Percentiles rank a stretch among this genome's conserved stretches.
phyloP scores from a whole-genome alignment of 1,140 invertebrate species.

The Drosophila pectinifera region DNA sequence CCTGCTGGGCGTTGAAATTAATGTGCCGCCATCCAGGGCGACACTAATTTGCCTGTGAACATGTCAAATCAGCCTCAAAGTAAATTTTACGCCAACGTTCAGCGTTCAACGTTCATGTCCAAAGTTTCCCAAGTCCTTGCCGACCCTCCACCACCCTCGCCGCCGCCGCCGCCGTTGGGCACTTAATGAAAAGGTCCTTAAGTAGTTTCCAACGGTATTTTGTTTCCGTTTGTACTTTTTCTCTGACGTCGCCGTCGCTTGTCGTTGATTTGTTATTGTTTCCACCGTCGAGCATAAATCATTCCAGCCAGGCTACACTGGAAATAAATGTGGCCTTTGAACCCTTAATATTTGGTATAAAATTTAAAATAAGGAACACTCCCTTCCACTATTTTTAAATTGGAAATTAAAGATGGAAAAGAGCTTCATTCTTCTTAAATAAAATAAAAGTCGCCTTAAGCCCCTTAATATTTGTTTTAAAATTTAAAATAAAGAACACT shows the following conservation, averaged over 20 bases:
- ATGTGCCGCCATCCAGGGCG: constrained; percentile 71
- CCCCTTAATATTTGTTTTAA: too few species aligned
- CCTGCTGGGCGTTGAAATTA: constrained; percentile 66
- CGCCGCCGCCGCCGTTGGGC: constrained; percentile 34
- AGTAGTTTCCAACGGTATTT: constrained; percentile 84
- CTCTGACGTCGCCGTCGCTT: constrained; percentile 58
- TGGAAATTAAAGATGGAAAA: too few species aligned
- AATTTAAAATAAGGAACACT: too few species aligned
- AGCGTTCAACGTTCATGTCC: constrained; percentile 28
- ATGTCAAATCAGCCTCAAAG: constrained; percentile 81
- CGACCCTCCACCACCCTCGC: neutral
- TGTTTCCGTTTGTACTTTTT: constrained; percentile 82
- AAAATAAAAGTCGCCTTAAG: too few species aligned
- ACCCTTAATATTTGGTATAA: too few species aligned
- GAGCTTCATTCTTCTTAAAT: too few species aligned
- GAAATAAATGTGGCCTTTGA: too few species aligned
- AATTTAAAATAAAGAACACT: too few species aligned
- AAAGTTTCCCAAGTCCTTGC: constrained; percentile 20
- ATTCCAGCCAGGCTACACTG: constrained; percentile 30
- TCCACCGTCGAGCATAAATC: constrained; percentile 76
- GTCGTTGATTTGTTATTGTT: constrained; percentile 82
- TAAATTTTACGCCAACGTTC: constrained; percentile 68
- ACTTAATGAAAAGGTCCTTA: constrained; percentile 84
- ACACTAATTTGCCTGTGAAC: constrained; percentile 83
- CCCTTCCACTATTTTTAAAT: too few species aligned